A percentile compares a stretch with the other conserved stretches of the same genome.
phyloP scores from a whole-genome alignment of 2,113 vertebrate species.

The Serilophus lunatus region DNA sequence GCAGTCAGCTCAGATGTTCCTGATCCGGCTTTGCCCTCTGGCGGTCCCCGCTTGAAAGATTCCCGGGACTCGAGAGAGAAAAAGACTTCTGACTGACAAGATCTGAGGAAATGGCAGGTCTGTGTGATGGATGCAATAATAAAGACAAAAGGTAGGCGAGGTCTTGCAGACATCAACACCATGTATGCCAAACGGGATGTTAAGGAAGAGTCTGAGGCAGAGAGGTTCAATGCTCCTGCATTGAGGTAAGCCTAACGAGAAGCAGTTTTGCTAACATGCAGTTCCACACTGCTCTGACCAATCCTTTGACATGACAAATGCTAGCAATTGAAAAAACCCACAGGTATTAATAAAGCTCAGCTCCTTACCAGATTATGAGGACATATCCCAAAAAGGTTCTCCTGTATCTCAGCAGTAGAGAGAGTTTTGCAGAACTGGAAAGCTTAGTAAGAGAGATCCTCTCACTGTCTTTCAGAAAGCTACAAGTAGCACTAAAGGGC shows the following conservation, averaged over 20 bases:
- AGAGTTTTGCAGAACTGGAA: background rate
- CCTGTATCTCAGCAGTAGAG: background rate
- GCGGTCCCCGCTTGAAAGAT: background rate
- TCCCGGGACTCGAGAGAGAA: background rate
- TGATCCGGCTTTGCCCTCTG: constrained; percentile 55
- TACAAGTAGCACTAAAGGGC: background rate
- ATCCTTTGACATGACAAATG: background rate
- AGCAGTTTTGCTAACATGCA: background rate
- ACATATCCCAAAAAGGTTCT: accelerated
- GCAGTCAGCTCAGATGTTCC: background rate
- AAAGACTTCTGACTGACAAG: background rate
- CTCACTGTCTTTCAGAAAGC: background rate
- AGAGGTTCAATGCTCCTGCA: background rate
- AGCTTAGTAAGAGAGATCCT: background rate
- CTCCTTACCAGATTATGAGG: background rate
- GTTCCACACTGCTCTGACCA: background rate
- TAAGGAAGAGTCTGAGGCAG: background rate
- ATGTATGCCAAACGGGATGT: background rate
- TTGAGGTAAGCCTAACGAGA: accelerated
- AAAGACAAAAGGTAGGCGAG: background rate
- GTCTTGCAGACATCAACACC: background rate
- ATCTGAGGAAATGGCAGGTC: background rate
- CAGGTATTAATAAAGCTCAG: background rate
- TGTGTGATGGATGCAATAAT: too few relatives aligned
- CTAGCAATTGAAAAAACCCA: background rate